phyloP scores from a whole-genome alignment of 2,797 vertebrate genomes.

The Myotis daubentonii region DNA sequence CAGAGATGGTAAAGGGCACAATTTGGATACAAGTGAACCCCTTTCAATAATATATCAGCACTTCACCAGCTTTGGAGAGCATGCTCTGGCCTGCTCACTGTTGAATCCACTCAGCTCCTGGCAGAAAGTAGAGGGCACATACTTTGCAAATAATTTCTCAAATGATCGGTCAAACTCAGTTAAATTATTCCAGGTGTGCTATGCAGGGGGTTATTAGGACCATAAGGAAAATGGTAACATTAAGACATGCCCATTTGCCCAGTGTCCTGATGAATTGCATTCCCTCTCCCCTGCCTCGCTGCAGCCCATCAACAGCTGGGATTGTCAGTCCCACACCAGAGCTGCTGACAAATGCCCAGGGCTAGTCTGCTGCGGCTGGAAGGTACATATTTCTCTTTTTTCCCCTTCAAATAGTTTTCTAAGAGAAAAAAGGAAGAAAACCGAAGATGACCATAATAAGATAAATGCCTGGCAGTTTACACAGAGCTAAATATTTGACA shows the following conservation, averaged over 20 bases:
- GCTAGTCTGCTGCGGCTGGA: neutral
- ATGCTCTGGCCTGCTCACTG: neutral
- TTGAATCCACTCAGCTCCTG: neutral
- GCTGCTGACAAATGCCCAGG: neutral
- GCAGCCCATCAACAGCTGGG: slow-evolving; percentile 52
- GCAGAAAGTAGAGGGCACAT: neutral
- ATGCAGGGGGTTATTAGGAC: slow-evolving; percentile 70
- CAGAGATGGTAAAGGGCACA: neutral
- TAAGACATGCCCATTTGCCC: slow-evolving; percentile 64
- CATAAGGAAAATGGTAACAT: slow-evolving; percentile 76
- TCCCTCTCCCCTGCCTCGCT: slow-evolving; percentile 22
- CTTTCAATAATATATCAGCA: neutral
- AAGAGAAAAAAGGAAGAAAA: neutral
- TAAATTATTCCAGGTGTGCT: slow-evolving; percentile 77
- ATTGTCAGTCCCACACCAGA: neutral
- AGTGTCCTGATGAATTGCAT: slow-evolving; percentile 54
- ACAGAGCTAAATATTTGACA: slow-evolving; percentile 24
- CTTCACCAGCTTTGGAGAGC: neutral
- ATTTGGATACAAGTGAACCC: neutral
- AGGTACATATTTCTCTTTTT: neutral
- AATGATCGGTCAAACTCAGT: slow-evolving; percentile 41
- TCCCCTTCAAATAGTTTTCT: slow-evolving; percentile 19
- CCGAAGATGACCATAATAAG: slow-evolving; percentile 29
- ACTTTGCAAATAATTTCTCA: slow-evolving; percentile 67
- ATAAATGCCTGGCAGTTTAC: slow-evolving; percentile 12